A percentile compares a stretch with the other conserved stretches of the same genome.
These are phyloP conservation scores for Drosophila trichaetosa DNA, from an alignment of 2,888 invertebrate species.

Conservation along the genomic window DNA sequence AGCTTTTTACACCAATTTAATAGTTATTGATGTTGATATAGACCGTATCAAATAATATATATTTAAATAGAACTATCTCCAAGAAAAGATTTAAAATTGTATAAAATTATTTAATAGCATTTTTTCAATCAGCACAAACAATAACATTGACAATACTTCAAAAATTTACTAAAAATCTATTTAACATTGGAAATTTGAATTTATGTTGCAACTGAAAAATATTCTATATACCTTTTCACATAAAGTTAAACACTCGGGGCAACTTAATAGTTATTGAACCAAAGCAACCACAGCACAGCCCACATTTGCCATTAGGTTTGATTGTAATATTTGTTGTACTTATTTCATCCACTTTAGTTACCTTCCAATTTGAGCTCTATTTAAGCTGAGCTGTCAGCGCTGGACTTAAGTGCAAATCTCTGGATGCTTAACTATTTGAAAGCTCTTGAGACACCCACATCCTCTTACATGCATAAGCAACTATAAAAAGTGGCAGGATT, in stretches of 20 bases:
- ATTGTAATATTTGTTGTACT: not conserved
- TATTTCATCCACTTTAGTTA: not conserved
- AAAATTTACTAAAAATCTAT: not conserved
- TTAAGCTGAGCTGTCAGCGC: slow-evolving; percentile 46
- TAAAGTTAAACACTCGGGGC: no score
- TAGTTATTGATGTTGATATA: not conserved
- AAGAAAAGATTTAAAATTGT: not conserved
- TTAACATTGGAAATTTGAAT: not conserved
- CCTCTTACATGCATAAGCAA: slow-evolving; percentile 26
- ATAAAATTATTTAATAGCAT: not conserved
- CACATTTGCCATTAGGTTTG: not conserved
- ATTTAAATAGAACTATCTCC: not conserved
- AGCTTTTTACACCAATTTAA: not conserved
- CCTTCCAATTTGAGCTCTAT: slow-evolving; percentile 13
- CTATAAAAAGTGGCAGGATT: slow-evolving; percentile 29
- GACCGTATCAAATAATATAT: not conserved
- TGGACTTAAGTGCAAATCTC: slow-evolving; percentile 32
- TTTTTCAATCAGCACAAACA: not conserved
- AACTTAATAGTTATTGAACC: not conserved
- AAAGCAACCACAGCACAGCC: not conserved
- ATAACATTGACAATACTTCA: no score
- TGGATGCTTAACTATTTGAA: slow-evolving; percentile 33
- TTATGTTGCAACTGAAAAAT: not conserved
- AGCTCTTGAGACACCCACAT: slow-evolving; percentile 19
- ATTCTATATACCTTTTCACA: not conserved